phyloP scores from a whole-genome alignment of 2,797 vertebrate genomes.

The Myripristis jacobus region DNA sequence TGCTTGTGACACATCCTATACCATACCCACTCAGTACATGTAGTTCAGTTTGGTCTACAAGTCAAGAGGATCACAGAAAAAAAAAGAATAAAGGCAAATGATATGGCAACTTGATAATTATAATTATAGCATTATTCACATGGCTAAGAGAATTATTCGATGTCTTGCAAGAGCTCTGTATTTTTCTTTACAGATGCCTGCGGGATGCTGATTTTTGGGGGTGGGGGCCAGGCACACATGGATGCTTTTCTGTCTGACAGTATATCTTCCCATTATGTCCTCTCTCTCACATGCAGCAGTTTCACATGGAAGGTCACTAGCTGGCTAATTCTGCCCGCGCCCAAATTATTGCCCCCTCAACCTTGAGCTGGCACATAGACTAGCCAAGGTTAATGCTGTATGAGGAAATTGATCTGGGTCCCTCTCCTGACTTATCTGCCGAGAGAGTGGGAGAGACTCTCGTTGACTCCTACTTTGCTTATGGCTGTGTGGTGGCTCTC shows the following conservation, averaged over 20 bases:
- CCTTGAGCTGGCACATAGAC: conserved; percentile 78
- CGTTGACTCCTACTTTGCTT: conserved; percentile 65
- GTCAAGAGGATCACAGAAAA: neutral
- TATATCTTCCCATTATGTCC: conserved; percentile 51
- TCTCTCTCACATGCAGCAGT: conserved; percentile 50
- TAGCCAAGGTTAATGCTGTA: conserved; percentile 81
- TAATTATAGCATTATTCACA: neutral
- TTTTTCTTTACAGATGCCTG: neutral
- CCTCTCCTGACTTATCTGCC: conserved; percentile 69
- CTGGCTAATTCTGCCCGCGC: conserved; percentile 69
- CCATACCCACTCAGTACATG: too few relatives aligned
- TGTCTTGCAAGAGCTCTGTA: neutral
- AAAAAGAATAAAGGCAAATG: neutral
- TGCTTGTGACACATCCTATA: too few relatives aligned
- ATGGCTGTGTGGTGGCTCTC: conserved; percentile 61
- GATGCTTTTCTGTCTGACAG: conserved; percentile 39
- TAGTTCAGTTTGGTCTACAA: neutral
- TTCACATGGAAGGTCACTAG: conserved; percentile 70
- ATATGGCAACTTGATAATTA: neutral
- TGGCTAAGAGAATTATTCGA: neutral
- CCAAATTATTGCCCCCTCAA: conserved; percentile 78
- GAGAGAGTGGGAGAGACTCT: conserved; percentile 53
- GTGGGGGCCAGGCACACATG: neutral
- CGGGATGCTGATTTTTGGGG: neutral
- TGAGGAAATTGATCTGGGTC: conserved; percentile 77